Evolutionary conservation across 2,888 invertebrate species (phyloP).

Genomic region (Philereme vetulata): DNA sequence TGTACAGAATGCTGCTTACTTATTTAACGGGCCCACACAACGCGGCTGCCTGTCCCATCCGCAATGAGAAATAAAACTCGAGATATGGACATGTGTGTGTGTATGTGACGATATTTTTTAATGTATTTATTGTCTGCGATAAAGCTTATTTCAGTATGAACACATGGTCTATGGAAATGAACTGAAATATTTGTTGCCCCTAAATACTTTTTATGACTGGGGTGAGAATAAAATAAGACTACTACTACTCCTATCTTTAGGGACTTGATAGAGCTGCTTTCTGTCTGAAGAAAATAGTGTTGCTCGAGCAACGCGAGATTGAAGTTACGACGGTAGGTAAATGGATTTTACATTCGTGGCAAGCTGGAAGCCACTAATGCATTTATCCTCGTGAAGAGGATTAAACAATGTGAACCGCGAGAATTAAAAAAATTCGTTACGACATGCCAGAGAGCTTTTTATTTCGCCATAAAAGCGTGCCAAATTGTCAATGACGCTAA

Average conservation of each 20-base stretch:
- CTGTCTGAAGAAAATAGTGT: constrained; percentile 22
- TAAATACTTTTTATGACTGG: constrained; percentile 8
- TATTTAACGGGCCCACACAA: constrained; percentile 68
- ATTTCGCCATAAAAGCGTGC: constrained; percentile 11
- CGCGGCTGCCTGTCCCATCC: constrained; percentile 50
- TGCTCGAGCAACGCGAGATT: constrained; percentile 29
- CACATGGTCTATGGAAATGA: constrained; percentile 35
- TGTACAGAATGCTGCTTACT: constrained; percentile 68
- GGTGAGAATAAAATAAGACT: constrained; percentile 14
- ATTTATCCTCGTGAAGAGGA: constrained; percentile 32
- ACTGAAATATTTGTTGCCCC: constrained; percentile 32
- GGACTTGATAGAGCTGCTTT: constrained; percentile 26
- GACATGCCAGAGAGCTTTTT: constrained; percentile 10
- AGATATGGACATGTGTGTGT: constrained; percentile 32
- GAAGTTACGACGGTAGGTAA: constrained; percentile 30
- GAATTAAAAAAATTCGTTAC: constrained; percentile 16
- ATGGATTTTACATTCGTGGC: constrained; percentile 41
- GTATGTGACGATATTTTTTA: constrained; percentile 39
- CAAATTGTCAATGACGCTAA: constrained; percentile 10
- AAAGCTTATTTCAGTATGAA: constrained; percentile 33
- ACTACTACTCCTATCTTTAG: constrained; percentile 21
- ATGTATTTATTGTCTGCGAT: constrained; percentile 37
- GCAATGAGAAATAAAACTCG: constrained; percentile 49
- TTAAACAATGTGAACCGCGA: constrained; percentile 26
- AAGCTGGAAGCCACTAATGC: constrained; percentile 34